Percentiles rank a stretch among this genome's conserved stretches.
Evolutionary conservation across 1,140 invertebrate species (phyloP).

Genomic region (Popillia japonica): DNA sequence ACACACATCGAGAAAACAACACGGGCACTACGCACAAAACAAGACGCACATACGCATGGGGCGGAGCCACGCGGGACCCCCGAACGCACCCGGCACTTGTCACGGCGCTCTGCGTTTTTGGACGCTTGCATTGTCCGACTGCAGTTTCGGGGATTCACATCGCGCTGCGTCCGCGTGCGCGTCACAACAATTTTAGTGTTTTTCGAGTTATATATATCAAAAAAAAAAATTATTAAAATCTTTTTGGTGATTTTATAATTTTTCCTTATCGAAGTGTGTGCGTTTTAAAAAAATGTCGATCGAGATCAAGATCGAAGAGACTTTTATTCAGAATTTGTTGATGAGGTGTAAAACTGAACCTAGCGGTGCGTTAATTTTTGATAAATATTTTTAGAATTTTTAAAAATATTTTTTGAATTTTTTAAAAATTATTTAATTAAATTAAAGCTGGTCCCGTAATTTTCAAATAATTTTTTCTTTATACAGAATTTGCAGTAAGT

Average conservation of each 20-base stretch:
- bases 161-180: background rate
- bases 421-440: constrained; percentile 27
- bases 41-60: constrained; percentile 53
- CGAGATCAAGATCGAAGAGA: constrained; percentile 22
- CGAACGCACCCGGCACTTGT: background rate
- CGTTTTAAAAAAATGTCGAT: background rate
- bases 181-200: background rate
- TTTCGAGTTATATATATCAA: no score
- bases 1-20: constrained; percentile 34
- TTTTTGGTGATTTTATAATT: background rate
- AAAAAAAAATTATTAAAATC: background rate
- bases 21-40: constrained; percentile 3
- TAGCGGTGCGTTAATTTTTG: constrained; percentile 23
- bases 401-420: background rate
- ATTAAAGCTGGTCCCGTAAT: background rate
- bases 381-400: no score
- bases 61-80: constrained; percentile 47
- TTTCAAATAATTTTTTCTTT: no score
- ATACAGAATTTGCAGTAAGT: no score
- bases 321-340: constrained; percentile 17
- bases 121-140: background rate
- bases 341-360: constrained; percentile 32
- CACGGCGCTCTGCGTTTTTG: constrained; percentile 42
- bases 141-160: constrained; percentile 32
- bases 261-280: background rate